A percentile compares a stretch with the other conserved stretches of the same genome.
These are phyloP conservation scores for Penelope pileata DNA, from an alignment of 2,113 vertebrate species.

Conservation along the genomic window DNA sequence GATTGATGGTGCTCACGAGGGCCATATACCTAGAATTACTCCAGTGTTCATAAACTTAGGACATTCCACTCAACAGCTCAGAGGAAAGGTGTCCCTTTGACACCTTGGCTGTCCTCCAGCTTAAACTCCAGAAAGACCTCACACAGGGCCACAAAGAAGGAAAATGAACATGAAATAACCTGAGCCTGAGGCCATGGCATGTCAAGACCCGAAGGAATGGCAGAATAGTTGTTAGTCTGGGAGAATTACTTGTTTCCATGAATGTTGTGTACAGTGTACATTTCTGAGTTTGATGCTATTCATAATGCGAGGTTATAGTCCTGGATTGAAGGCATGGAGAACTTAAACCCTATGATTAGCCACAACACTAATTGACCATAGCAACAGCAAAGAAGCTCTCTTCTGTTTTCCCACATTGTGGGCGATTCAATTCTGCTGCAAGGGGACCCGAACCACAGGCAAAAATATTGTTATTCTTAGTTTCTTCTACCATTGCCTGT, in stretches of 20 bases:
- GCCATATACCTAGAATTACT: neutral
- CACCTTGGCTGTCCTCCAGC: constrained; percentile 60
- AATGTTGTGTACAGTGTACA: neutral
- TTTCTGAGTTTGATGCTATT: neutral
- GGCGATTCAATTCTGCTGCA: neutral
- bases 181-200: neutral
- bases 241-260: neutral
- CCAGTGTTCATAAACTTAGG: constrained; percentile 26
- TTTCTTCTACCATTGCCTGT: neutral
- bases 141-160: constrained; percentile 12
- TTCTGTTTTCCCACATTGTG: neutral
- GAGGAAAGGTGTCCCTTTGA: constrained; percentile 52
- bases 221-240: neutral
- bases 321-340: neutral
- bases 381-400: neutral
- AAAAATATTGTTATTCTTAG: neutral
- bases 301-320: neutral
- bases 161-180: neutral
- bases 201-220: neutral
- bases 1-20: constrained; percentile 41
- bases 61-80: constrained; percentile 24
- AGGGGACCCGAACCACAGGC: neutral
- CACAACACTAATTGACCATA: neutral
- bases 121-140: constrained; percentile 41
- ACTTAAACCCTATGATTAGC: neutral